Evolutionary conservation across 2,113 vertebrate species (phyloP).

Genomic region (Nothoprocta pentlandii): DNA sequence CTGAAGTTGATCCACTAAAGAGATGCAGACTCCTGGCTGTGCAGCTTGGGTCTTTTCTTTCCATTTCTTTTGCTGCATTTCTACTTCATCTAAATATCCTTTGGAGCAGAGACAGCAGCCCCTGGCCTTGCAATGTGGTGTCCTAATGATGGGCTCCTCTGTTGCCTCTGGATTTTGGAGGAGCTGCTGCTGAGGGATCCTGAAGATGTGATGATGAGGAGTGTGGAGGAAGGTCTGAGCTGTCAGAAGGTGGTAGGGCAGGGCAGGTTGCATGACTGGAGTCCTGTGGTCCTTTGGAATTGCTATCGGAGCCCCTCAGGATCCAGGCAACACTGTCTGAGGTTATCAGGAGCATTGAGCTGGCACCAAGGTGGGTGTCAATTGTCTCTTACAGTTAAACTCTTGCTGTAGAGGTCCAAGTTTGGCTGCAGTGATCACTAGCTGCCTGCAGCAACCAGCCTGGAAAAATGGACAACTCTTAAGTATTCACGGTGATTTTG

Average conservation of each 20-base stretch:
- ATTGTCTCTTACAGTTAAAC: neutral
- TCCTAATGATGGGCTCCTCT: neutral
- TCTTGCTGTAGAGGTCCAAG: neutral
- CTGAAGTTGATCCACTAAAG: neutral
- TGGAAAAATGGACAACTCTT: neutral
- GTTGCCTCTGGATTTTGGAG: neutral
- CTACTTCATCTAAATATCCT: conserved; percentile 39
- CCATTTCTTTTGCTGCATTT: conserved; percentile 15
- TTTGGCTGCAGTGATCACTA: neutral
- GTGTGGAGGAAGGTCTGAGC: neutral
- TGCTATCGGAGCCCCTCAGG: rapidly evolving
- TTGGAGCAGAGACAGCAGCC: neutral
- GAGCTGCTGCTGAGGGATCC: neutral
- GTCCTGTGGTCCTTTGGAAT: neutral
- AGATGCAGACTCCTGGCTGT: neutral
- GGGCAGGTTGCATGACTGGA: neutral
- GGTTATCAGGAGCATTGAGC: neutral
- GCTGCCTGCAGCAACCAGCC: neutral
- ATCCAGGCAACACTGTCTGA: neutral
- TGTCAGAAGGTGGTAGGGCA: neutral
- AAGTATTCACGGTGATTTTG: neutral
- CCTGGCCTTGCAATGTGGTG: neutral
- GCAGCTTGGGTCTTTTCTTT: conserved; percentile 1
- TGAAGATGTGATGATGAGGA: neutral
- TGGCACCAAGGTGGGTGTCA: neutral